Percentiles rank a stretch among this genome's conserved stretches.
Evolutionary conservation across 2,888 invertebrate genomes (phyloP).

Genomic region (Tenodera sinensis): DNA sequence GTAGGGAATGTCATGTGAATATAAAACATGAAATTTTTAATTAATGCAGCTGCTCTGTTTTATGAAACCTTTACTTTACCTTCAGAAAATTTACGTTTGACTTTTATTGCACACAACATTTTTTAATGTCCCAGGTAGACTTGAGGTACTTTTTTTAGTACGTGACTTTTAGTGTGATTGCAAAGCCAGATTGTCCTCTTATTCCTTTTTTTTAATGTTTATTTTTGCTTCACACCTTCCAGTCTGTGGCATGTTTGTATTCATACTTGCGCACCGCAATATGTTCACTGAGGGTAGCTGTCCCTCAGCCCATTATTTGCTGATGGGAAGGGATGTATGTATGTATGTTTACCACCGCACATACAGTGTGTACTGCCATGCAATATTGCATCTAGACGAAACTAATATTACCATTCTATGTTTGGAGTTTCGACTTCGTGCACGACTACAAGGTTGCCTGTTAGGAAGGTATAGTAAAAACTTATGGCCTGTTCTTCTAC

Average conservation of each 20-base stretch:
- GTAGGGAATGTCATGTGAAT: no score
- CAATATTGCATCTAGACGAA: background rate
- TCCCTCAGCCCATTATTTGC: background rate
- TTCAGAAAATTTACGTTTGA: background rate
- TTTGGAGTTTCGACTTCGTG: no score
- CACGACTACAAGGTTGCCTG: no score
- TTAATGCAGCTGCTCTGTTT: background rate
- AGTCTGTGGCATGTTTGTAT: background rate
- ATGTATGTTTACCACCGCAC: background rate
- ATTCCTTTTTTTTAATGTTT: background rate
- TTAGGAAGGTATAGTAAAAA: no score
- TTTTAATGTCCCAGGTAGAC: background rate
- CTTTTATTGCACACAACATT: background rate
- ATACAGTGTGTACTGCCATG: background rate
- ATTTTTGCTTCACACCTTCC: background rate
- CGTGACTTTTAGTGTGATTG: background rate
- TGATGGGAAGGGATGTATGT: background rate
- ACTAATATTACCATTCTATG: background rate
- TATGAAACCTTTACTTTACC: background rate
- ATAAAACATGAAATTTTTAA: no score
- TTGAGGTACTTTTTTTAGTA: background rate
- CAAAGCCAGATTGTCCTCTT: background rate
- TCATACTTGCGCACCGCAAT: background rate
- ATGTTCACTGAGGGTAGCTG: background rate
- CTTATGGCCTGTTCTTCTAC: no score